These are phyloP conservation scores for Stenolophus ochropezus DNA, from an alignment of 2,888 invertebrate species.

Conservation along the genomic window DNA sequence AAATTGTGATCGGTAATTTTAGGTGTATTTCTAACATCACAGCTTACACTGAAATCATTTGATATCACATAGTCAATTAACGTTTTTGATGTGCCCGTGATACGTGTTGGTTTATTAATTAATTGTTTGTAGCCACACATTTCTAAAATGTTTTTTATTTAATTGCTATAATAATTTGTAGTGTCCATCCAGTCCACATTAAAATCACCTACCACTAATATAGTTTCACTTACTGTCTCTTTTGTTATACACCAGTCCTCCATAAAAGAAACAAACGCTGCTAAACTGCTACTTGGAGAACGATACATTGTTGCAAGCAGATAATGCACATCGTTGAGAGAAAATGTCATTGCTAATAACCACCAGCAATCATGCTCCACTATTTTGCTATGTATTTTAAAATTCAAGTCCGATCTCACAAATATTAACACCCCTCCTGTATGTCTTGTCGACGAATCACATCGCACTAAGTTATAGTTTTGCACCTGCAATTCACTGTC, in stretches of 20 bases:
- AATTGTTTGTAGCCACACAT: background rate
- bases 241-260: background rate
- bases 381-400: background rate
- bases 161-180: background rate
- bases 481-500: background rate
- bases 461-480: background rate
- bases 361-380: background rate
- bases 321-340: background rate
- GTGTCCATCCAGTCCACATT: background rate
- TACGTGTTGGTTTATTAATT: background rate
- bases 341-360: background rate
- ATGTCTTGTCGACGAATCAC: background rate
- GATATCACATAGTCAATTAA: background rate
- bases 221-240: background rate
- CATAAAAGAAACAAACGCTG: background rate
- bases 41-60: constrained; percentile 2
- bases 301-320: background rate
- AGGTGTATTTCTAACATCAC: background rate
- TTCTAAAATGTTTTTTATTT: background rate
- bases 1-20: constrained; percentile 5
- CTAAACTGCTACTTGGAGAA: constrained; percentile 15
- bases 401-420: background rate
- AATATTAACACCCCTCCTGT: background rate
- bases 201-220: background rate
- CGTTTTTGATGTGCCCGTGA: background rate